Base-by-base conservation (phyloP, 2,113 vertebrate genomes). In the Opisthocomus hoazin region DNA sequence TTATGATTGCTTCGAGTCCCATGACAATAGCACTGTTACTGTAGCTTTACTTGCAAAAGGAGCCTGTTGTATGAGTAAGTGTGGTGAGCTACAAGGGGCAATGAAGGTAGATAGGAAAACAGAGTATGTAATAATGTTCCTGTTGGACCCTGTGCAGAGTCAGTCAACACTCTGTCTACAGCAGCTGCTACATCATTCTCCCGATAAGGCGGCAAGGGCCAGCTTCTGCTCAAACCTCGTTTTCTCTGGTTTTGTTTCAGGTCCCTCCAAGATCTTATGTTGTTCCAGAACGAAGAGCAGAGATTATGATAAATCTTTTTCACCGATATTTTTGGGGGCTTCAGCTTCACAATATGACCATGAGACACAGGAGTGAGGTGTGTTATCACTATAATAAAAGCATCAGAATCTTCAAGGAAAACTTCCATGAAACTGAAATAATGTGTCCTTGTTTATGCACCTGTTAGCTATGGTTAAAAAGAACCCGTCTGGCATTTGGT, bases 361-460 rank as follows among this genome's bases (percentile, higher is more conserved):
- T 29, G 46, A 64, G 26, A 50, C 21, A 24, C 15, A 73, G 41
- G 22, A 84, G 4, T n/a, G 32, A 41, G 22, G 4, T 84, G 11
- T 65, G 15, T 41, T 85, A 36, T 65, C 46, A 46, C 6, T 58
- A 15, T 27, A 71, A 64, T 32, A 37, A 68, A 85, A 90, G 7
- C 24, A 54, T 66, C 11, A 41, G 24, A 9, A 5, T 82, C 41
- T 58, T 65, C 16, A 73, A 1, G 6, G 20, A 79, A 83, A 73
- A 60, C 32, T 39, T 51, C 16, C 7, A 43, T 73, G 39, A 39
- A 39, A 34, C 34, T 24, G 57, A 83, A 94, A 79, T 20, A 70
- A 4, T 1, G 1, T 24, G 23, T 60, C 8, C 9, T 3, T 78
- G 18, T 50, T 84, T 27, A 41, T 5, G 41, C 1, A 22, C 2